Conservation (phyloP, 2,113 vertebrate species). For the Gallinago paraguaiae region DNA sequence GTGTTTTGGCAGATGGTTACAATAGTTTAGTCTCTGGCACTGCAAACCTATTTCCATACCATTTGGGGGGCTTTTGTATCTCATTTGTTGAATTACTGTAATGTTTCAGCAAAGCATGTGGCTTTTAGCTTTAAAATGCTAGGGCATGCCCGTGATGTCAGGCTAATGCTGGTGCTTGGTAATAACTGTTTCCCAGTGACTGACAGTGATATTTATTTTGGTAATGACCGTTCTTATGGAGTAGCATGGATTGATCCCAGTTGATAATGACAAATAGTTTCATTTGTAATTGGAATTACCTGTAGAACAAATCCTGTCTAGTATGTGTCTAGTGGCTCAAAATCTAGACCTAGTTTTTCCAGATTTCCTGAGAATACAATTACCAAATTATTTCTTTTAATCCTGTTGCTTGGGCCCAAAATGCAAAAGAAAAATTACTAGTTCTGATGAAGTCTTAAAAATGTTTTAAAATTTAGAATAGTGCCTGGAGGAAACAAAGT, state of each 20-base stretch:
- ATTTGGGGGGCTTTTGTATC: neutral
- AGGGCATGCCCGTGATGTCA: neutral
- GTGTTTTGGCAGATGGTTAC: neutral
- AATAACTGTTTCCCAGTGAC: neutral
- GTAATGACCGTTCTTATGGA: neutral
- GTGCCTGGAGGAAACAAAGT: neutral
- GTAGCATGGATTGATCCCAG: neutral
- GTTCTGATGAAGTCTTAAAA: neutral
- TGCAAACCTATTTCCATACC: neutral
- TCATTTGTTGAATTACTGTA: neutral
- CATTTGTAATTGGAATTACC: neutral
- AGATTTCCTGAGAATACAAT: neutral
- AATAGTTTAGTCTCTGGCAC: neutral
- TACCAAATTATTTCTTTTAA: neutral
- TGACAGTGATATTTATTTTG: neutral
- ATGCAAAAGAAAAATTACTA: neutral
- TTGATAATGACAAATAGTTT: neutral
- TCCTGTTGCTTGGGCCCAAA: neutral
- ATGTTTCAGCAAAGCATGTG: neutral
- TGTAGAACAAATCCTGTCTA: neutral
- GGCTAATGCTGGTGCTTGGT: neutral
- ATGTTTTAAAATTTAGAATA: neutral
- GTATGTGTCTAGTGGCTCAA: neutral
- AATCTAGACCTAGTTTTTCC: neutral
- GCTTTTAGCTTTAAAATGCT: neutral